Evolutionary conservation across 2,113 vertebrate genomes (phyloP).

Genomic region (Scatophagus argus): DNA sequence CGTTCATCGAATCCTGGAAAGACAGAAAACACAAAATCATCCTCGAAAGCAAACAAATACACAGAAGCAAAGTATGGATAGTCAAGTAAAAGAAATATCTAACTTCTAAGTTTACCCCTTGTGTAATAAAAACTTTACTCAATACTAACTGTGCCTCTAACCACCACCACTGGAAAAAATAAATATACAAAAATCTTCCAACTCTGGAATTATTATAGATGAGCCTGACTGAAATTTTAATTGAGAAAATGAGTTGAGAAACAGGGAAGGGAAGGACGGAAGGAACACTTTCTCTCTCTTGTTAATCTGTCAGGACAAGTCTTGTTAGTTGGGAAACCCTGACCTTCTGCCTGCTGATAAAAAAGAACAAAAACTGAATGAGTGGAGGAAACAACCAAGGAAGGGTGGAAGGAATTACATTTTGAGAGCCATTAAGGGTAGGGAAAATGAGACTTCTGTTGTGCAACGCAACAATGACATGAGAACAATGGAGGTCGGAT

Average conservation of each 20-base stretch:
- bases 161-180: neutral
- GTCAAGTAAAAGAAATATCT: neutral
- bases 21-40: constrained; percentile 41
- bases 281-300: neutral
- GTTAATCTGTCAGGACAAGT: constrained; percentile 19
- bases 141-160: neutral
- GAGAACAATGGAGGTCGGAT: constrained; percentile 22
- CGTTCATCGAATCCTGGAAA: constrained; percentile 83
- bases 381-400: neutral
- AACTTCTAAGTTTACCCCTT: neutral
- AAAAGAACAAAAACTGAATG: neutral
- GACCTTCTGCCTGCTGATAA: constrained; percentile 18
- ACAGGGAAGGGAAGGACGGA: neutral
- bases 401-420: constrained; percentile 14
- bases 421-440: neutral
- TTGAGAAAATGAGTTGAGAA: neutral
- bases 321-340: neutral
- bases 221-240: neutral
- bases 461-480: constrained; percentile 5
- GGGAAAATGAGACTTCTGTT: constrained; percentile 18
- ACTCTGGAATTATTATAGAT: neutral
- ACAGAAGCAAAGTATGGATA: neutral
- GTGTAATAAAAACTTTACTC: neutral
- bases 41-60: neutral
- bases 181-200: neutral